phyloP scores from a whole-genome alignment of 2,113 vertebrate genomes.

The Pipra filicauda region DNA sequence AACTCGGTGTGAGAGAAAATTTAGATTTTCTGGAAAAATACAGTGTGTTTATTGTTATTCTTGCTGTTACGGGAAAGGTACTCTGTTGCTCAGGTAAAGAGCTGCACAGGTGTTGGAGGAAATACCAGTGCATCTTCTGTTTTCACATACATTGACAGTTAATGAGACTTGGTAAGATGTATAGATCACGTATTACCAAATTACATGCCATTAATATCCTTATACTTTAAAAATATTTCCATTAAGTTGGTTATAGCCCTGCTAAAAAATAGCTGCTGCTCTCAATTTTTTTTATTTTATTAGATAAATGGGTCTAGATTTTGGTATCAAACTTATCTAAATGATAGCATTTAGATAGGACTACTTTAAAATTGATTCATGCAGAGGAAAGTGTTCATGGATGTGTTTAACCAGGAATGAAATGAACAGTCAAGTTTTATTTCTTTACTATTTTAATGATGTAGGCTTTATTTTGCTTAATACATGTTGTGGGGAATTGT shows the following conservation, averaged over 20 bases:
- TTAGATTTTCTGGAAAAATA: background rate
- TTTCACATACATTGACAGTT: background rate
- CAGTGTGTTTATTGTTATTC: background rate
- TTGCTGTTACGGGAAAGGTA: background rate
- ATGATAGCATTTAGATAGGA: background rate
- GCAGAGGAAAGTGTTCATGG: background rate
- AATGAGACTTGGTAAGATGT: background rate
- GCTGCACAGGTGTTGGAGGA: background rate
- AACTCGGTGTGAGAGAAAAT: background rate
- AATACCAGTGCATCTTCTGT: background rate
- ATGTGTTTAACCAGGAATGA: background rate
- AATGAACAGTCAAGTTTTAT: background rate
- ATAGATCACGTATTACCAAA: background rate
- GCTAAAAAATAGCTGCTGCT: background rate
- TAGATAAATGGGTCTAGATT: background rate
- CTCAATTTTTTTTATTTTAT: background rate
- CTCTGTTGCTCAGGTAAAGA: background rate
- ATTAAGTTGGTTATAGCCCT: background rate
- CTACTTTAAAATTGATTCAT: background rate
- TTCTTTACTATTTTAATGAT: background rate
- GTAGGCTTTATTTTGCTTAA: background rate
- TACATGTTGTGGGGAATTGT: background rate
- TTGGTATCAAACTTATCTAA: background rate
- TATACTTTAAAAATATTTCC: background rate
- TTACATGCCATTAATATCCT: background rate